Conservation (phyloP, 2,888 invertebrate genomes). For the Malachius bipustulatus region DNA sequence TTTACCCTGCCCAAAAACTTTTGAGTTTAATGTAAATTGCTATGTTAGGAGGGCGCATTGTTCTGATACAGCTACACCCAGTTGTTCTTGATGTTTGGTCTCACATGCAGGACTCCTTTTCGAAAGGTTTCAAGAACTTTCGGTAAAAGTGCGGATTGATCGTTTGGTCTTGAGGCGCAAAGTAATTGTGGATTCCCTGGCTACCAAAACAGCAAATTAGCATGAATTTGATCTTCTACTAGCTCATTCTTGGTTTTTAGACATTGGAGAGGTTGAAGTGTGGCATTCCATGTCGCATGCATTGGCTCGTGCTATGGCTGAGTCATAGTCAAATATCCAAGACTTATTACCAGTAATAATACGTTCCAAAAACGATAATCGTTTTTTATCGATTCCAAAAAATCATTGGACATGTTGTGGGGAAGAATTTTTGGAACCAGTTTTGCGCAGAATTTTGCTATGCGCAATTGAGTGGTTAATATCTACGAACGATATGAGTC, state of each 20-base stretch:
- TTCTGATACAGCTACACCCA: background rate
- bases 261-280: background rate
- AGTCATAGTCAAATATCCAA: background rate
- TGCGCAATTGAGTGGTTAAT: background rate
- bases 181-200: background rate
- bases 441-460: background rate
- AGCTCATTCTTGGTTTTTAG: background rate
- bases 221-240: background rate
- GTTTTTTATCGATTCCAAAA: slow-evolving; percentile 1
- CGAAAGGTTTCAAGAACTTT: background rate
- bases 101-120: slow-evolving; percentile 2
- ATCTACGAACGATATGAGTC: background rate
- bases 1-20: background rate
- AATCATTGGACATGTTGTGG: background rate
- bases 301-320: background rate
- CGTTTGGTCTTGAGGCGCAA: background rate
- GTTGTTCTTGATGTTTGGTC: slow-evolving; percentile 2
- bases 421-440: background rate
- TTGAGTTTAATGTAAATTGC: background rate
- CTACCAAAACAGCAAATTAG: background rate
- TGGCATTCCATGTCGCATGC: slow-evolving; percentile 1
- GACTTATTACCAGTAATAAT: too few relatives aligned
- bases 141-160: slow-evolving; percentile 3
- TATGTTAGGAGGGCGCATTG: slow-evolving; percentile 2
- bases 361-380: background rate